These are phyloP conservation scores for Salpingus planirostris DNA, from an alignment of 2,888 invertebrate species.

Conservation along the genomic window DNA sequence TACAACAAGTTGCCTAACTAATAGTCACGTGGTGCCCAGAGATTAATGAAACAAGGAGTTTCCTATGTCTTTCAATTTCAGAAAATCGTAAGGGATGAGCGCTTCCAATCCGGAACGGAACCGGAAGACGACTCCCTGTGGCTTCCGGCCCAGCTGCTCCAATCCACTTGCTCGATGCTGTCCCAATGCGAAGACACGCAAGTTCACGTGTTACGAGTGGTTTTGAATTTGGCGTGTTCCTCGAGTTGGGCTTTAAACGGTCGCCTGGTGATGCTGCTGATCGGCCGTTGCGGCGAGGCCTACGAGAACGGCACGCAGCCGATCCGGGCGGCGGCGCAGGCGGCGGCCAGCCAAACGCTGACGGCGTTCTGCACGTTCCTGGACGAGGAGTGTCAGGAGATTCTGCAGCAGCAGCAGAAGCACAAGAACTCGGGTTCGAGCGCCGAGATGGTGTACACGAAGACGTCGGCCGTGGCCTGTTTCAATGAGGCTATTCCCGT, in stretches of 20 bases:
- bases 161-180: conserved; percentile 72
- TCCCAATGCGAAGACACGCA: conserved; percentile 81
- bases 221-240: conserved; percentile 80
- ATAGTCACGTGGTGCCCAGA: too few relatives aligned
- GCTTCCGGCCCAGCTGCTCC: conserved; percentile 85
- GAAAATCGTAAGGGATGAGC: conserved; percentile 85
- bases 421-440: conserved; percentile 44
- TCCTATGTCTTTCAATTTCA: conserved; percentile 39
- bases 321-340: conserved; percentile 78
- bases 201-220: conserved; percentile 59
- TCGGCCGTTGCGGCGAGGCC: conserved; percentile 77
- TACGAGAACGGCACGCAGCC: conserved; percentile 71
- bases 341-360: conserved; percentile 82
- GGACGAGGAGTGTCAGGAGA: conserved; percentile 73
- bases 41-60: too few relatives aligned
- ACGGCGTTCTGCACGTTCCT: conserved; percentile 77
- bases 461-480: conserved; percentile 66
- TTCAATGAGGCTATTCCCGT: conserved; percentile 87
- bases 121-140: conserved; percentile 88
- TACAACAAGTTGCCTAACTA: too few relatives aligned
- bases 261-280: conserved; percentile 75
- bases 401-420: conserved; percentile 47
- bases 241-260: conserved; percentile 86
- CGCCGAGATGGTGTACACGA: conserved; percentile 46
- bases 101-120: conserved; percentile 83